phyloP scores from a whole-genome alignment of 2,113 vertebrate species.

The Platichthys stellatus region DNA sequence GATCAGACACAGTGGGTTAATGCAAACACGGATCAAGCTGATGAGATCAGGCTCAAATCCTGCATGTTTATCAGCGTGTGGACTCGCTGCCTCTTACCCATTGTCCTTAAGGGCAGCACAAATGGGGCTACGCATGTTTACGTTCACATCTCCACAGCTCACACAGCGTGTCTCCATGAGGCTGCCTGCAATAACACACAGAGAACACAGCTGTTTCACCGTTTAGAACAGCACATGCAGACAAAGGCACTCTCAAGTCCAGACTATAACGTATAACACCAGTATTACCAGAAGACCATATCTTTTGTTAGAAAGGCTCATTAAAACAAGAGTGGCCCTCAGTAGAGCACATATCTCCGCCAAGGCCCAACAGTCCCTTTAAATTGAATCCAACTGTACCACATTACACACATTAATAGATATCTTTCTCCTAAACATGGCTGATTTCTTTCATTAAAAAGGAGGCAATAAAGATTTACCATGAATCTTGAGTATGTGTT shows the following conservation, averaged over 20 bases:
- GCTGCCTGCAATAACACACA: slow-evolving; percentile 84
- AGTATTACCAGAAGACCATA: no score
- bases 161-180: slow-evolving; percentile 94
- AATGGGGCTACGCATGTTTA: slow-evolving; percentile 91
- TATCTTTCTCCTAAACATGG: no score
- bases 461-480: slow-evolving; percentile 77
- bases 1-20: slow-evolving; percentile 25
- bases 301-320: no score
- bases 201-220: slow-evolving; percentile 41
- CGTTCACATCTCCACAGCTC: slow-evolving; percentile 87
- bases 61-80: slow-evolving; percentile 13
- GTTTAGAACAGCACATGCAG: not conserved
- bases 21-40: not conserved
- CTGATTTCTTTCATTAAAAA: not conserved
- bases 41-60: slow-evolving; percentile 6
- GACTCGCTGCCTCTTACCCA: slow-evolving; percentile 84
- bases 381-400: no score
- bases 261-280: no score
- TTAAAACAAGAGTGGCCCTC: no score
- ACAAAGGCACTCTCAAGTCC: not conserved
- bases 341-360: no score
- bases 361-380: no score
- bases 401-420: no score
- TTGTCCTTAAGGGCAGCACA: slow-evolving; percentile 88
- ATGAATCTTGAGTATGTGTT: slow-evolving; percentile 90